These are phyloP conservation scores for Coreius guichenoti DNA, from an alignment of 2,797 vertebrate species.

Conservation along the genomic window DNA sequence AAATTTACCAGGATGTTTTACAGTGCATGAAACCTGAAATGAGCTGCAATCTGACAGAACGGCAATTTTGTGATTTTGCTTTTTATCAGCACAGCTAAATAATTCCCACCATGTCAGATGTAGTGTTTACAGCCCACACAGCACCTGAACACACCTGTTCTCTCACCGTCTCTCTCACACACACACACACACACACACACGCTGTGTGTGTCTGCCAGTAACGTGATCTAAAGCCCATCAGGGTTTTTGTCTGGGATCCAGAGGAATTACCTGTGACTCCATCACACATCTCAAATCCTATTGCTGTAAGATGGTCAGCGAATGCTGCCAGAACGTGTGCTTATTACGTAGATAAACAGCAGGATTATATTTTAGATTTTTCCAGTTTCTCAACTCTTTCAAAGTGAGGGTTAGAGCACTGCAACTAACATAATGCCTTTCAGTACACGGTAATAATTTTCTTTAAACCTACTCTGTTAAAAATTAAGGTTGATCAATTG, in stretches of 20 bases:
- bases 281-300: conserved; percentile 43
- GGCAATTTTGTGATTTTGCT: conserved; percentile 9
- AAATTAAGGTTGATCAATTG: background rate
- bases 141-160: conserved; percentile 50
- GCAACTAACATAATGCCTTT: background rate
- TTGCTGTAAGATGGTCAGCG: conserved; percentile 37
- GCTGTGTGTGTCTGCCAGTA: conserved; percentile 34
- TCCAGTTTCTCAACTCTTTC: background rate
- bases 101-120: conserved; percentile 43
- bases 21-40: background rate
- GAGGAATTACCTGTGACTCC: conserved; percentile 49
- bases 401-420: background rate
- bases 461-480: background rate
- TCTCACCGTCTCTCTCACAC: conserved; percentile 49
- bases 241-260: conserved; percentile 49
- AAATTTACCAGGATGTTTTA: background rate
- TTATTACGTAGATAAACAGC: conserved; percentile 24
- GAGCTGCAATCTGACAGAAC: background rate
- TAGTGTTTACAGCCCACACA: conserved; percentile 62
- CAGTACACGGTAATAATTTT: background rate
- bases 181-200: conserved; percentile 31
- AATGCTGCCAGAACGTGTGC: conserved; percentile 38
- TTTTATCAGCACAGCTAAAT: conserved; percentile 33
- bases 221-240: conserved; percentile 56
- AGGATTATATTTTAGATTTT: background rate